Percentiles rank a stretch among this genome's conserved stretches.
Evolutionary conservation across 2,113 vertebrate species (phyloP).

Genomic region (Bambusicola thoracicus): DNA sequence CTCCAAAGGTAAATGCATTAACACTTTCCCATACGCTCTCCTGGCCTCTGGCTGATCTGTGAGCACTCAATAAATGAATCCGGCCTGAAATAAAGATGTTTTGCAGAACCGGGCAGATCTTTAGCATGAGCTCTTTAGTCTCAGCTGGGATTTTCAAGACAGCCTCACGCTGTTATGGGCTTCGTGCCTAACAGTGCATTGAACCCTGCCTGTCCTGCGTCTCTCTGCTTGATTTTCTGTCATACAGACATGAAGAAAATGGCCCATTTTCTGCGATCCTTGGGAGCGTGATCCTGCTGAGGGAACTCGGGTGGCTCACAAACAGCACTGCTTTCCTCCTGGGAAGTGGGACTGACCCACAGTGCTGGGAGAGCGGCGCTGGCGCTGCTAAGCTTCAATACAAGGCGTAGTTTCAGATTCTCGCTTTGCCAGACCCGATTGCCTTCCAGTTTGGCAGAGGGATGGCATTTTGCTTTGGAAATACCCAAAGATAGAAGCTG

Average conservation of each 20-base stretch:
- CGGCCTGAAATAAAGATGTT: conserved; percentile 1
- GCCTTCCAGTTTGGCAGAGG: background rate
- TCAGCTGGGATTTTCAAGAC: background rate
- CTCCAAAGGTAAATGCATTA: background rate
- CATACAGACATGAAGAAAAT: background rate
- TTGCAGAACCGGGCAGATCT: background rate
- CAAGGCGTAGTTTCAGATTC: background rate
- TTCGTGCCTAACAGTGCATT: fast-evolving
- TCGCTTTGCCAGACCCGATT: background rate
- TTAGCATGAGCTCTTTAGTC: background rate
- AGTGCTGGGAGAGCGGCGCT: background rate
- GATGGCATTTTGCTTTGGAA: conserved; percentile 28
- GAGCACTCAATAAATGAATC: background rate
- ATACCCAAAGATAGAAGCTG: background rate
- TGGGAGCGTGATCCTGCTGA: background rate
- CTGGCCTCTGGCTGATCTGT: conserved; percentile 10
- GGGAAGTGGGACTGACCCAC: background rate
- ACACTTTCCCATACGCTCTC: background rate
- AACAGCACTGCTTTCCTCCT: background rate
- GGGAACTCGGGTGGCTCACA: background rate
- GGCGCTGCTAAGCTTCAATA: background rate
- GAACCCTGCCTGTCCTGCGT: background rate
- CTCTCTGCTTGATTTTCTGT: background rate
- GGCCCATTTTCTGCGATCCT: background rate
- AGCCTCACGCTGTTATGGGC: background rate